phyloP scores from a whole-genome alignment of 2,113 vertebrate species.

The Calyptommatus sinebrachiatus region DNA sequence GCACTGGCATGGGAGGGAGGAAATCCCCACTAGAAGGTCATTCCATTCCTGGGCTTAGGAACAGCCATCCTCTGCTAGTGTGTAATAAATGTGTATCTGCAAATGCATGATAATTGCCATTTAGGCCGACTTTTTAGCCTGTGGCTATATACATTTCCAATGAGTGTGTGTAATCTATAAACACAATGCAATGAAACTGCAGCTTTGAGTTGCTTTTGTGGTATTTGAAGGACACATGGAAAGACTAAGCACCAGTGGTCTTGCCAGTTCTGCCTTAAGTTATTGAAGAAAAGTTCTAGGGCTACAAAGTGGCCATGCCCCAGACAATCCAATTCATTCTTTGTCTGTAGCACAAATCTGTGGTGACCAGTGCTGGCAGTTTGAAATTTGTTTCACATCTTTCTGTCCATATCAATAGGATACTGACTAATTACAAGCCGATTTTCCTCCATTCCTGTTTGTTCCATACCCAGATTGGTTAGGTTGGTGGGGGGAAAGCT shows the following conservation, averaged over 20 bases:
- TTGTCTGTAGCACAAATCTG: conserved; percentile 43
- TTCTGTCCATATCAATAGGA: conserved; percentile 59
- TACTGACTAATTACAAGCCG: conserved; percentile 62
- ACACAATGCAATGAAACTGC: background rate
- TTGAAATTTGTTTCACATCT: conserved; percentile 63
- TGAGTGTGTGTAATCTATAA: background rate
- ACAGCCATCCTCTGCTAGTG: too few relatives aligned
- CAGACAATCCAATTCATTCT: conserved; percentile 29
- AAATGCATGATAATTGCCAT: background rate
- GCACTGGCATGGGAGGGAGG: too few relatives aligned
- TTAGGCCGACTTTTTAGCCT: background rate
- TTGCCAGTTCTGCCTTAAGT: background rate
- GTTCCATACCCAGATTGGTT: conserved; percentile 30
- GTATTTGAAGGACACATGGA: background rate
- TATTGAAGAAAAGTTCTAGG: conserved; percentile 2
- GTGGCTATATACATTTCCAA: background rate
- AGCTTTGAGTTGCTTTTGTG: background rate
- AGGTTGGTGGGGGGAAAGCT: conserved; percentile 49
- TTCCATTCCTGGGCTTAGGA: too few relatives aligned
- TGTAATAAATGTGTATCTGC: too few relatives aligned
- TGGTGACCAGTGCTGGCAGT: conserved; percentile 63
- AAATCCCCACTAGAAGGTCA: too few relatives aligned
- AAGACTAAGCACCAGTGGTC: conserved; percentile 7
- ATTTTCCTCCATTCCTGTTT: conserved; percentile 46
- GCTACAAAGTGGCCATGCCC: conserved; percentile 46